Evolutionary conservation across 92 coral and sea anemone species (phyloP), one percentile per base, ranked within the genome.

Genomic region (Pocillopora meandrina): DNA sequence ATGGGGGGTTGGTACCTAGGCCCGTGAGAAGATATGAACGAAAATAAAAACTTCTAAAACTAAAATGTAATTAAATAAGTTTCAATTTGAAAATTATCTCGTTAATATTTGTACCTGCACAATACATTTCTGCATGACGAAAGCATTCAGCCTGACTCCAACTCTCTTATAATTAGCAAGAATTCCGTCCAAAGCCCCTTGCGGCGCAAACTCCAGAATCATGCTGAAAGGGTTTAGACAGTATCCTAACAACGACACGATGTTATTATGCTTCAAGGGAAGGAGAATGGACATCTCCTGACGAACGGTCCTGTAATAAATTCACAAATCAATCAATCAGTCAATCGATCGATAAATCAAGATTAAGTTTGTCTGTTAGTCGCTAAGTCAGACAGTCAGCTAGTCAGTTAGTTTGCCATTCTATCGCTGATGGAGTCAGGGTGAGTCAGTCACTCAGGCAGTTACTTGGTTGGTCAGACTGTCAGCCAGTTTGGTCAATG

Each of bases 141-240:
- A 96, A 42, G 98, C 93, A 75, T 94, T 93, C 0, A 96, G 93
- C 0, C 98, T 87, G 11, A 91, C 90, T 17, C 94, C 98, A 34
- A 91, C 95, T 80, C 97, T 89, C 78, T 94, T 96, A 89, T 94
- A 96, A 71, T 88, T 93, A 21, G 91, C 93, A 56, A 96, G 89
- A 5, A 96, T 79, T 80, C 84, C 89, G 84, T 96, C 99, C 92
- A 96, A 87, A 60, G 98, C 98, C 67, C 98, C 98, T 23, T 82
- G 89, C 35, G 99, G 99, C 9, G 99, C 99, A 57, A 92, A 96
- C 83, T 96, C 99, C 84, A 96, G 77, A 76, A 96, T 84, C 93
- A 96, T 91, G 10, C 96, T 94, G 26, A 96, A 90, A 18, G 99
- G 99, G 61, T 92, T 96, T 65, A 96, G 93, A 83, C 99, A 96